These are phyloP conservation scores for Dendrophyllia cribrosa DNA, from an alignment of 64 coral and sea anemone genomes.

Conservation along the genomic window DNA sequence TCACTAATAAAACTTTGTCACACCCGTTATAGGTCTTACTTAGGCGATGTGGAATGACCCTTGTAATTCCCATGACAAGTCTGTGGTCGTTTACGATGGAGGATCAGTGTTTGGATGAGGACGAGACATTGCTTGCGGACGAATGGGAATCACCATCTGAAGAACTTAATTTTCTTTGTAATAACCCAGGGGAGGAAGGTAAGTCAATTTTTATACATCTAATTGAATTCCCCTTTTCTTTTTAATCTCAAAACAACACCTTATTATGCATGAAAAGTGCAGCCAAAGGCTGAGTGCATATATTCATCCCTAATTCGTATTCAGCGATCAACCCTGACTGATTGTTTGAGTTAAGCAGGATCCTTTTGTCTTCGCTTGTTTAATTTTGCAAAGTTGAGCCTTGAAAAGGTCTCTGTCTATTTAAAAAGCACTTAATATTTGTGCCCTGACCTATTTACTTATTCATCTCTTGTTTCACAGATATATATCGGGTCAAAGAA, in stretches of 20 bases:
- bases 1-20: slow-evolving; percentile 1
- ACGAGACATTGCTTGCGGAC: slow-evolving; percentile 62
- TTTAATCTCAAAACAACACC: slow-evolving; percentile 43
- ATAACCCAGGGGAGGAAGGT: slow-evolving; percentile 64
- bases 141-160: slow-evolving; percentile 57
- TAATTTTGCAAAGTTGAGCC: slow-evolving; percentile 44
- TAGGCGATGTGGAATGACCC: slow-evolving; percentile 82
- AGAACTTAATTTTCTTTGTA: slow-evolving; percentile 71
- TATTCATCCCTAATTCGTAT: slow-evolving; percentile 58
- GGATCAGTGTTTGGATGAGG: slow-evolving; percentile 75
- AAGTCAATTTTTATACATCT: slow-evolving; percentile 19
- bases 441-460: slow-evolving; percentile 67
- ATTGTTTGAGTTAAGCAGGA: slow-evolving; percentile 47
- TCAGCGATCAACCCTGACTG: slow-evolving; percentile 30
- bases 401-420: slow-evolving; percentile 42
- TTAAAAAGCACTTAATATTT: slow-evolving; percentile 56
- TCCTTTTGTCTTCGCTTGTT: slow-evolving; percentile 50
- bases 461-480: slow-evolving; percentile 56
- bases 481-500: slow-evolving; percentile 61
- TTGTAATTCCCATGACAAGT: slow-evolving; percentile 50
- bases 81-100: slow-evolving; percentile 71
- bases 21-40: slow-evolving; percentile 4
- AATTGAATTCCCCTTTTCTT: slow-evolving; percentile 59
- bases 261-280: slow-evolving; percentile 60
- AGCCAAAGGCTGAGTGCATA: slow-evolving; percentile 27